Percentiles rank a stretch among this genome's conserved stretches.
Evolutionary conservation across 2,113 vertebrate genomes (phyloP).

Genomic region (Heterotilapia buettikoferi): DNA sequence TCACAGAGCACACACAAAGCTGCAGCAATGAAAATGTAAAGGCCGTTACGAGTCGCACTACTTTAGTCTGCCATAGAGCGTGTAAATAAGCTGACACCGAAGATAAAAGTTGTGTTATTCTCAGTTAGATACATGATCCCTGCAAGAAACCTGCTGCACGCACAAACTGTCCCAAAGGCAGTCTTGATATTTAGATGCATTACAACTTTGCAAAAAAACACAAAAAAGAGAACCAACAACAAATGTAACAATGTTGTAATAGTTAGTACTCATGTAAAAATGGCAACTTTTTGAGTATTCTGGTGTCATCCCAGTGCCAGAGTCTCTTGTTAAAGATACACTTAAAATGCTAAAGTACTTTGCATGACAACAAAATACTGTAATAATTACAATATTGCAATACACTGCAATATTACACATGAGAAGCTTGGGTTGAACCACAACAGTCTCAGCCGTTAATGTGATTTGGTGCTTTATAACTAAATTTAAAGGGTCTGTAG

Average conservation of each 20-base stretch:
- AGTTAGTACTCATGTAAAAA: not conserved
- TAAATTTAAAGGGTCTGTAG: not conserved
- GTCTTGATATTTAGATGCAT: not conserved
- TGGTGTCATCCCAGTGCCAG: not conserved
- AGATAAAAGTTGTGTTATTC: not conserved
- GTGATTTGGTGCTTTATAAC: not conserved
- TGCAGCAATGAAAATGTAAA: not conserved
- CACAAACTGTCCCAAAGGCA: not conserved
- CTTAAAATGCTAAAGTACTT: not conserved
- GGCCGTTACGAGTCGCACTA: not conserved
- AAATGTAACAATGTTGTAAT: not conserved
- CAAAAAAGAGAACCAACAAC: not conserved
- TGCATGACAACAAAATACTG: not conserved
- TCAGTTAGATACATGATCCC: not conserved
- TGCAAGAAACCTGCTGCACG: accelerated
- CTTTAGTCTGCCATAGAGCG: not conserved
- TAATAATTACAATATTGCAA: not conserved
- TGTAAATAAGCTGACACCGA: not conserved
- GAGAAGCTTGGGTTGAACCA: not conserved
- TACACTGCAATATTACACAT: not conserved
- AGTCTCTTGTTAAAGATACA: not conserved
- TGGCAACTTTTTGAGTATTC: not conserved
- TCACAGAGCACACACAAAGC: not conserved
- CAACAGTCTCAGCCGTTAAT: not conserved
- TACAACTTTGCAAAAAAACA: not conserved